A percentile compares a stretch with the other conserved stretches of the same genome.
Evolutionary conservation across 2,888 invertebrate genomes (phyloP).

Genomic region (Globia sparganii): DNA sequence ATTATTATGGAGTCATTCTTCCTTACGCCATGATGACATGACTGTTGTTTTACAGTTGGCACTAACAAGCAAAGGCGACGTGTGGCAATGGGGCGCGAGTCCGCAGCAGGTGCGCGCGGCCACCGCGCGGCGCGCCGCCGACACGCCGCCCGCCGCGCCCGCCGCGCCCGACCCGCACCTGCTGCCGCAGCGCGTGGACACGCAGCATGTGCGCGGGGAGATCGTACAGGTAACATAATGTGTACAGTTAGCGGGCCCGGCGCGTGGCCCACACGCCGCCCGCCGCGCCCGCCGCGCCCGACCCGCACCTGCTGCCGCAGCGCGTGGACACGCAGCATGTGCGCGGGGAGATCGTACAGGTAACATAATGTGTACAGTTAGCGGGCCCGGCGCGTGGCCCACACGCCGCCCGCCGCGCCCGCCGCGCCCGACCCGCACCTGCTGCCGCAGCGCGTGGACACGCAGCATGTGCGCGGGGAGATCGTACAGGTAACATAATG

Average conservation of each 20-base stretch:
- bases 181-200: slow-evolving; percentile 88
- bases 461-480: slow-evolving; percentile 69
- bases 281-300: no score
- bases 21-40: background rate
- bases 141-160: slow-evolving; percentile 53
- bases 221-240: slow-evolving; percentile 3
- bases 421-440: slow-evolving; percentile 71
- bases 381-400: background rate
- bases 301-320: slow-evolving; percentile 74
- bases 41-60: slow-evolving; percentile 72
- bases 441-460: slow-evolving; percentile 91
- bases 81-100: slow-evolving; percentile 91
- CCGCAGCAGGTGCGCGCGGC: slow-evolving; percentile 91
- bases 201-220: slow-evolving; percentile 91
- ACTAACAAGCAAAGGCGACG: slow-evolving; percentile 84
- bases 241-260: no score
- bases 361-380: slow-evolving; percentile 4
- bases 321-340: slow-evolving; percentile 89
- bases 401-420: background rate
- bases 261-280: slow-evolving; percentile 67
- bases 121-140: slow-evolving; percentile 84
- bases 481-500: slow-evolving; percentile 59
- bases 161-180: slow-evolving; percentile 71
- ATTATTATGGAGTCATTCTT: background rate
- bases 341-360: slow-evolving; percentile 30